Evolutionary conservation across 2,797 vertebrate species (phyloP), one percentile per base, ranked within the genome.

Genomic region (Lithobates pipiens): DNA sequence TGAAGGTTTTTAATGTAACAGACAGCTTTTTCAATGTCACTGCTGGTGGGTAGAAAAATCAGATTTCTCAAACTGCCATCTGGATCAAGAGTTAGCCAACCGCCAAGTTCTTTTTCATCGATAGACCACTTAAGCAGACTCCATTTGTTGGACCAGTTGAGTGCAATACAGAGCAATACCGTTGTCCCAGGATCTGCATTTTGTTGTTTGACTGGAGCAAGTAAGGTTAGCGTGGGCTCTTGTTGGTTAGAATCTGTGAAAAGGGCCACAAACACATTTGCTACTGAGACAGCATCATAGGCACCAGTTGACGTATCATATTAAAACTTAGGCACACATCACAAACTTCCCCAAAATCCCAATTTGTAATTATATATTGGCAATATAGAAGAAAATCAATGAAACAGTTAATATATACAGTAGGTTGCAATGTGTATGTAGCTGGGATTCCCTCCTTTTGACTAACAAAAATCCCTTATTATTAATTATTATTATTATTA

Each of bases 31-130:
- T 8, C 0, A 36, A 29, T 3, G 16, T 76, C 9, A 23, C 2
- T 34, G 34, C 34, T 16, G 23, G 0, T 27, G 16, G 9, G 13
- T 18, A 77, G 9, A 18, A 71, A 10, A 10, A 72, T 29, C 69
- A 84, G 25, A 27, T 67, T 84, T 18, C 25, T 39, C 46, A 84
- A 76, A 61, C 32, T 71, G 10, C 82, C 82, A 63, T 84, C 67
- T 25, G 72, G 6, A 61, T 77, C 82, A 15, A 77, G 10, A 46
- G 67, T 70, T 6, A 44, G 39, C 72, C 23, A 70, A 13, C 29
- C 68, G 2, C 63, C 23, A 23, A 8, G 2, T 42, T 18, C 10
- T 18, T 21, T 63, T 15, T 18, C 82, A 77, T 77, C 21, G 10
- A 71, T 1, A 7, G n/a, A 42, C 82, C 82, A 84, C 50, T 63